Conservation (phyloP, 2,888 invertebrate genomes). For the Volucella bombylans region DNA sequence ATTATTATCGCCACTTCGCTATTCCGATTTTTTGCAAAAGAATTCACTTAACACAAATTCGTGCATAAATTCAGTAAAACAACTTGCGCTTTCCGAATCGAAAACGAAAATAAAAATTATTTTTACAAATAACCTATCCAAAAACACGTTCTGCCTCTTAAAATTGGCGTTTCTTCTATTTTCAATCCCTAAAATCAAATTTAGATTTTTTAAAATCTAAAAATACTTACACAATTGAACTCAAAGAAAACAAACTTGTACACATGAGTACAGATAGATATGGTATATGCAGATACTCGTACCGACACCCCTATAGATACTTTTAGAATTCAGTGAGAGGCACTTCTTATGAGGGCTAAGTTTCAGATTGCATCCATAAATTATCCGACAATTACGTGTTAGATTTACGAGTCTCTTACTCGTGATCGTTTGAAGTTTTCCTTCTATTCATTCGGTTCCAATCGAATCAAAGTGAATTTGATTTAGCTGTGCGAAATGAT, state of each 20-base stretch:
- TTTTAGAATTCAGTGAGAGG: background rate
- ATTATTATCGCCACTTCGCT: too few relatives aligned
- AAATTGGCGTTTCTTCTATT: conserved; percentile 16
- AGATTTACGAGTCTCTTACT: conserved; percentile 14
- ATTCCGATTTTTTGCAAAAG: too few relatives aligned
- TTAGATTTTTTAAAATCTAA: conserved; percentile 34
- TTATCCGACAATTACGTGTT: conserved; percentile 58
- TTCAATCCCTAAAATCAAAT: conserved; percentile 26
- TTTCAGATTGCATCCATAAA: conserved; percentile 59
- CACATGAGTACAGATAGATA: background rate
- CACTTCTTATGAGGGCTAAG: conserved; percentile 29
- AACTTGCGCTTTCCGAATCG: background rate
- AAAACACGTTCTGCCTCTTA: background rate
- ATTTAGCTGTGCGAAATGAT: conserved; percentile 2
- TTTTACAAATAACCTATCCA: conserved; percentile 21
- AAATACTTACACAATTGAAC: conserved; percentile 29
- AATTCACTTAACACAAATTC: background rate
- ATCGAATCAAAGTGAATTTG: conserved; percentile 8
- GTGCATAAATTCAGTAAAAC: conserved; percentile 3
- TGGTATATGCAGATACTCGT: too few relatives aligned
- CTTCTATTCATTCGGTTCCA: background rate
- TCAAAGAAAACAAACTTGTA: background rate
- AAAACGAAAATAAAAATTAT: background rate
- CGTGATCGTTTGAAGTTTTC: conserved; percentile 47
- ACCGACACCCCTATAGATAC: background rate